Percentiles rank a stretch among this genome's conserved stretches.
Conservation (phyloP, 37 sponge, comb jelly and placozoan species). For the Chondrilla cf. caribensis region DNA sequence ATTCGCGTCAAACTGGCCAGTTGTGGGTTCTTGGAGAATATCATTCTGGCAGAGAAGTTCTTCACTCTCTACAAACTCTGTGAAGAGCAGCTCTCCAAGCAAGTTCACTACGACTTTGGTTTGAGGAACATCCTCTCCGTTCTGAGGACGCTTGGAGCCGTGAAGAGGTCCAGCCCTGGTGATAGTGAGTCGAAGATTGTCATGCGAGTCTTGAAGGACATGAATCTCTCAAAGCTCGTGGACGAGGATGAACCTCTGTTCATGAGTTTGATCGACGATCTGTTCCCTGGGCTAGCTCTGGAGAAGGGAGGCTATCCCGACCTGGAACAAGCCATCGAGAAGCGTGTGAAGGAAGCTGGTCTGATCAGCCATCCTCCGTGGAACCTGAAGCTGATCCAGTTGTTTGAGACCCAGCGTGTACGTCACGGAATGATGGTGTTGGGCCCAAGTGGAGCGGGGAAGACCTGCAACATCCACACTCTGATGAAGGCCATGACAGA, state of each 20-base stretch:
- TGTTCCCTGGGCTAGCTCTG: slow-evolving; percentile 91
- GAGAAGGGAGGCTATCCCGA: slow-evolving; percentile 91
- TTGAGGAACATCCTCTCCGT: slow-evolving; percentile 98
- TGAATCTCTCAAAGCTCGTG: slow-evolving; percentile 99
- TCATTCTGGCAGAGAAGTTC: slow-evolving; percentile 92
- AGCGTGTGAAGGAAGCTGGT: slow-evolving; percentile 72
- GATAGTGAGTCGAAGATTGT: slow-evolving; percentile 95
- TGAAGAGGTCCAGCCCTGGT: slow-evolving; percentile 83
- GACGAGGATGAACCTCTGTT: slow-evolving; percentile 99
- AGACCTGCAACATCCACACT: slow-evolving; percentile 89
- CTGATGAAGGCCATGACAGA: slow-evolving; percentile 98
- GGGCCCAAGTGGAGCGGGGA: slow-evolving; percentile 96
- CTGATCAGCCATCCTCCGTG: slow-evolving; percentile 95
- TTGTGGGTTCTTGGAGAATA: slow-evolving; percentile 94
- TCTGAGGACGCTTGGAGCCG: slow-evolving; percentile 91
- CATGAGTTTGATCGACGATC: slow-evolving; percentile 92
- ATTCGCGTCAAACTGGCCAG: slow-evolving; percentile 98
- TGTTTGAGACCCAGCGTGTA: slow-evolving; percentile 96
- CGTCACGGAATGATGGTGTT: slow-evolving; percentile 99
- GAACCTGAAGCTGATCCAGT: slow-evolving; percentile 96
- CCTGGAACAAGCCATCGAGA: slow-evolving; percentile 91
- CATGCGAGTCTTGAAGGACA: slow-evolving; percentile 96
- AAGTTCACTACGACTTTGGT: slow-evolving; percentile 99
- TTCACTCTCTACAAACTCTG: slow-evolving; percentile 98
- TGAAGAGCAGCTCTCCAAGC: slow-evolving; percentile 99